A percentile compares a stretch with the other conserved stretches of the same genome.
Evolutionary conservation across 2,888 invertebrate species (phyloP).

Genomic region (Lasioglossum vierecki): DNA sequence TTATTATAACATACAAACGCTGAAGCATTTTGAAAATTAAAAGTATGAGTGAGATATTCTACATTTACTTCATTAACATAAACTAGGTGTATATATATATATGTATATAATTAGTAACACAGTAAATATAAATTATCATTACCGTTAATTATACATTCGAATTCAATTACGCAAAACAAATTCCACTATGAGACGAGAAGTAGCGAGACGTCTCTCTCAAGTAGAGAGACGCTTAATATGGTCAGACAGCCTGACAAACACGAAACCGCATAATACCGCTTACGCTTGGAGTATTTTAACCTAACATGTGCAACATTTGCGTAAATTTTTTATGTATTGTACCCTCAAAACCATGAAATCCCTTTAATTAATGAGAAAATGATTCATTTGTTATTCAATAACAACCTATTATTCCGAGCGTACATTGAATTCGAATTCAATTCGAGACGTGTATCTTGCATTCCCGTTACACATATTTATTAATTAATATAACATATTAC

Average conservation of each 20-base stretch:
- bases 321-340: background rate
- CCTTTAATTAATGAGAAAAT: background rate
- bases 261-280: background rate
- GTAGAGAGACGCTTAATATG: conserved; percentile 35
- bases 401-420: background rate
- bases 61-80: background rate
- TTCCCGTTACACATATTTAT: background rate
- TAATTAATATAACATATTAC: background rate
- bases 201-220: background rate
- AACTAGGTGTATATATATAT: background rate
- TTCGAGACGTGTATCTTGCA: background rate
- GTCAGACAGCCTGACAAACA: conserved; percentile 24
- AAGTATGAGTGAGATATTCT: background rate
- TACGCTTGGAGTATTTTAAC: background rate
- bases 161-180: background rate
- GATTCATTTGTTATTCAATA: background rate
- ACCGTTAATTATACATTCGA: background rate
- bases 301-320: background rate
- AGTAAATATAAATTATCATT: background rate
- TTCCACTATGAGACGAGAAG: background rate
- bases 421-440: background rate
- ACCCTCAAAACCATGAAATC: background rate
- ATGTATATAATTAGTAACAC: background rate
- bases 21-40: background rate
- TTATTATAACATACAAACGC: background rate